Evolutionary conservation across 2,888 invertebrate species (phyloP).

Genomic region (Caenorhabditis afra): DNA sequence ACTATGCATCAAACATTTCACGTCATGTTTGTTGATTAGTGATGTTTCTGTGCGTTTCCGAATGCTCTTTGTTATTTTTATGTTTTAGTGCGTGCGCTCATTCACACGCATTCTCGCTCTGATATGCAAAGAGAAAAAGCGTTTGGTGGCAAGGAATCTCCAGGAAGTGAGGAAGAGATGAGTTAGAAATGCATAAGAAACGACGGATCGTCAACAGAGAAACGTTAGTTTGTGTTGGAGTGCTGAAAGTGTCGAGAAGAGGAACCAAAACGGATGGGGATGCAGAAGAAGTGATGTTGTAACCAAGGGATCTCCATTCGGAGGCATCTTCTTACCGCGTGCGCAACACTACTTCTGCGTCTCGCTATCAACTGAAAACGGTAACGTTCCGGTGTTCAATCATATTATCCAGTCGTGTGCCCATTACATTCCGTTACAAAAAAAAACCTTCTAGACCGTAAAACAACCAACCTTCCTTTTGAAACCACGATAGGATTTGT

Average conservation of each 20-base stretch:
- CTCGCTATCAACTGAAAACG: slow-evolving; percentile 60
- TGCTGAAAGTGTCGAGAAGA: slow-evolving; percentile 23
- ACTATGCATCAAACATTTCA: not conserved
- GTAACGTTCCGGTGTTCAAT: not conserved
- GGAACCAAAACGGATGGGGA: slow-evolving; percentile 42
- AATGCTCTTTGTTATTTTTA: slow-evolving; percentile 9
- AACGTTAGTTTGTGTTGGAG: slow-evolving; percentile 36
- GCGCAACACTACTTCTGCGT: slow-evolving; percentile 61
- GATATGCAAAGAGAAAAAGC: slow-evolving; percentile 41
- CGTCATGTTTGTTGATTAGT: slow-evolving; percentile 19
- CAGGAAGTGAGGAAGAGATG: slow-evolving; percentile 33
- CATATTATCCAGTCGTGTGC: not conserved
- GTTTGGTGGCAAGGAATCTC: slow-evolving; percentile 6
- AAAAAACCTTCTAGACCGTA: too few relatives aligned
- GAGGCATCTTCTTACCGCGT: slow-evolving; percentile 53
- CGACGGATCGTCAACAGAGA: slow-evolving; percentile 38
- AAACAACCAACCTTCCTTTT: slow-evolving; percentile 73
- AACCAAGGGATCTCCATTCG: slow-evolving; percentile 23
- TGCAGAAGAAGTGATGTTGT: slow-evolving; percentile 12
- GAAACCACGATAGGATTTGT: slow-evolving; percentile 76
- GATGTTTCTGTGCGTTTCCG: slow-evolving; percentile 1
- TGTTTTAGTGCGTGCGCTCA: slow-evolving; percentile 30
- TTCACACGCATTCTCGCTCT: slow-evolving; percentile 32
- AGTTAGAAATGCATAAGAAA: slow-evolving; percentile 58
- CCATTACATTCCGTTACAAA: not conserved